phyloP scores from a whole-genome alignment of 2,888 invertebrate species.

The Hypena proboscidalis region DNA sequence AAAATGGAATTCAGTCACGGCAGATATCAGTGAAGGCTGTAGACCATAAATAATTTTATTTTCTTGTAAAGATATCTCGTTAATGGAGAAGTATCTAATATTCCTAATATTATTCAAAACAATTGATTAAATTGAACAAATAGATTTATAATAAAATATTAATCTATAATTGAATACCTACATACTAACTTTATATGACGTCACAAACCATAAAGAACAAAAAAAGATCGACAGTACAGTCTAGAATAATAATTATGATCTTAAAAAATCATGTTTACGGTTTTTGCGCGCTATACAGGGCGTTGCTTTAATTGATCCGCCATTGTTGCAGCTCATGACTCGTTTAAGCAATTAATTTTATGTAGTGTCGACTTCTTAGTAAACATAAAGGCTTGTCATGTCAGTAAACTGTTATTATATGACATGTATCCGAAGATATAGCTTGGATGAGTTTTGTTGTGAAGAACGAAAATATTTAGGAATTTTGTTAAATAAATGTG shows the following conservation, averaged over 20 bases:
- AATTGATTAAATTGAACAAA: too few relatives aligned
- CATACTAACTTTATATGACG: not conserved
- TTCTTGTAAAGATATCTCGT: constrained; percentile 19
- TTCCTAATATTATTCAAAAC: too few relatives aligned
- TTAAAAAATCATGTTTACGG: constrained; percentile 18
- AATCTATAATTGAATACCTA: not conserved
- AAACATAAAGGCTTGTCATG: too few relatives aligned
- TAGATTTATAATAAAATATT: constrained; percentile 1
- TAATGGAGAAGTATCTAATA: too few relatives aligned
- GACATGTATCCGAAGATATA: too few relatives aligned
- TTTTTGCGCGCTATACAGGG: constrained; percentile 25
- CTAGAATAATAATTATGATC: constrained; percentile 4
- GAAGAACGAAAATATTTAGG: too few relatives aligned
- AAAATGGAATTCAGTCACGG: constrained; percentile 49
- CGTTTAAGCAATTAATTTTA: constrained; percentile 37
- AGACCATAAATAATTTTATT: constrained; percentile 17
- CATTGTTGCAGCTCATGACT: constrained; percentile 36
- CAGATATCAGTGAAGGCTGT: constrained; percentile 28
- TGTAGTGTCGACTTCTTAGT: constrained; percentile 24
- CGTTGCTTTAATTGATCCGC: constrained; percentile 37
- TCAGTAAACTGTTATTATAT: too few relatives aligned
- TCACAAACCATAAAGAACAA: constrained; percentile 16
- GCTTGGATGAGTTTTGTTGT: too few relatives aligned
- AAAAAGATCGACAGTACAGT: constrained; percentile 23
- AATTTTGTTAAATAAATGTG: too few relatives aligned